These are phyloP conservation scores for Cassiopea andromeda DNA, from an alignment of 30 jellyfish, hydroid and myxozoan species.

Conservation along the genomic window DNA sequence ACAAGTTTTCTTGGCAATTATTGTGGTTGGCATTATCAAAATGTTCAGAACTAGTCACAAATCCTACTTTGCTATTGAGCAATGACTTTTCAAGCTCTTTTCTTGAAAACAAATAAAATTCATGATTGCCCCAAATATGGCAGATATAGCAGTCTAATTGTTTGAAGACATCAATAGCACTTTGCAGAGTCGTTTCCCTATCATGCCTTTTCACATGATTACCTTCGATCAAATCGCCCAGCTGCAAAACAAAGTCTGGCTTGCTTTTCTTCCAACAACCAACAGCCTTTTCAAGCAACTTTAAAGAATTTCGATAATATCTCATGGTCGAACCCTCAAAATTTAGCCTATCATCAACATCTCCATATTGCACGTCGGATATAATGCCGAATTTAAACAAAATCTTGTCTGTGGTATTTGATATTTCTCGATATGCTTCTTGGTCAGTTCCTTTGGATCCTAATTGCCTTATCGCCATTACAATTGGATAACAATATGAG, in stretches of 20 bases:
- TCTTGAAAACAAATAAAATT: constrained; percentile 87
- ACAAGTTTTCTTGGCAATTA: not conserved
- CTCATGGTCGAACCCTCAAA: constrained; percentile 64
- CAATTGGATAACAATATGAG: not conserved
- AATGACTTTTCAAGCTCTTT: constrained; percentile 58
- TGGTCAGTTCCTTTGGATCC: no score
- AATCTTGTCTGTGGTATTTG: constrained; percentile 1
- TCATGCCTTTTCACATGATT: constrained; percentile 40
- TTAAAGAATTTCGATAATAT: constrained; percentile 76
- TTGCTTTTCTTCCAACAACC: constrained; percentile 59
- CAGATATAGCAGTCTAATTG: constrained; percentile 73
- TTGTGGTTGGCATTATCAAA: not conserved
- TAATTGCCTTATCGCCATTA: not conserved
- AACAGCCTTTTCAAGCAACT: constrained; percentile 70
- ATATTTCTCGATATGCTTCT: not conserved
- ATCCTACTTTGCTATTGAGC: constrained; percentile 67
- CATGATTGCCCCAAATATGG: constrained; percentile 98
- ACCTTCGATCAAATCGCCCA: constrained; percentile 92
- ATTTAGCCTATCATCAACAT: constrained; percentile 72
- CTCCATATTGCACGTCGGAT: constrained; percentile 89
- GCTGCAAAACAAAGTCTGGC: constrained; percentile 85
- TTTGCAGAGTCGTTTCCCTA: constrained; percentile 46
- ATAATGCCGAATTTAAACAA: constrained; percentile 75
- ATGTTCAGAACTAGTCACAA: not conserved
- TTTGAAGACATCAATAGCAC: constrained; percentile 25